Evolutionary conservation across 2,797 vertebrate genomes (phyloP).

Genomic region (Oreochromis grahami): DNA sequence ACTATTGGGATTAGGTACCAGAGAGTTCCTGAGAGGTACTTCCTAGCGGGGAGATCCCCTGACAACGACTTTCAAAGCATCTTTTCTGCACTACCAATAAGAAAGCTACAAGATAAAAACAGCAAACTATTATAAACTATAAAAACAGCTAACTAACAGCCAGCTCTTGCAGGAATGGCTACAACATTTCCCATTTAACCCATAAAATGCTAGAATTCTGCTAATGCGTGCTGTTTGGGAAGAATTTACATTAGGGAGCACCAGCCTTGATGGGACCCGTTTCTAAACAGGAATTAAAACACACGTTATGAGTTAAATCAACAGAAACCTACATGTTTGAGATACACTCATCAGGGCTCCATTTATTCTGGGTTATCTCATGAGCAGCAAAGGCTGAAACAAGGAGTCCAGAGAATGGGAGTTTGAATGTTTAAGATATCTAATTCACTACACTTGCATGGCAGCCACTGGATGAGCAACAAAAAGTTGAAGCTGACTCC

Average conservation of each 20-base stretch:
- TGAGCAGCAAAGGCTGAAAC: neutral
- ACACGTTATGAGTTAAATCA: neutral
- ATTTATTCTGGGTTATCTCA: neutral
- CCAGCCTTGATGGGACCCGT: neutral
- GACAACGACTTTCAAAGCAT: neutral
- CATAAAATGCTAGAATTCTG: neutral
- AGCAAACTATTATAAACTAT: neutral
- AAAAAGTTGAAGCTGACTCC: neutral
- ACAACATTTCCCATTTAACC: neutral
- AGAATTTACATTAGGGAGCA: neutral
- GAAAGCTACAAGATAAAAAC: neutral
- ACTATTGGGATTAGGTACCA: neutral
- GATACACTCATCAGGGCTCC: neutral
- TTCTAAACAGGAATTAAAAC: neutral
- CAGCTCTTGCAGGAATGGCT: neutral
- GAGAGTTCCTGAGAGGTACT: neutral
- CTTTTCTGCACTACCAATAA: neutral
- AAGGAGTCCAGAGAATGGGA: neutral
- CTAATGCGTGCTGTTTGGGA: neutral
- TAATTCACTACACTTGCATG: neutral
- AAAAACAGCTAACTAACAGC: neutral
- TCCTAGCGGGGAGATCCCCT: neutral
- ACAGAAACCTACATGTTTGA: neutral
- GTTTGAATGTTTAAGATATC: neutral
- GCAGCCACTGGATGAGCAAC: neutral